Base-by-base conservation (phyloP, 1,140 invertebrate genomes). In the Anoplolepis gracilipes region DNA sequence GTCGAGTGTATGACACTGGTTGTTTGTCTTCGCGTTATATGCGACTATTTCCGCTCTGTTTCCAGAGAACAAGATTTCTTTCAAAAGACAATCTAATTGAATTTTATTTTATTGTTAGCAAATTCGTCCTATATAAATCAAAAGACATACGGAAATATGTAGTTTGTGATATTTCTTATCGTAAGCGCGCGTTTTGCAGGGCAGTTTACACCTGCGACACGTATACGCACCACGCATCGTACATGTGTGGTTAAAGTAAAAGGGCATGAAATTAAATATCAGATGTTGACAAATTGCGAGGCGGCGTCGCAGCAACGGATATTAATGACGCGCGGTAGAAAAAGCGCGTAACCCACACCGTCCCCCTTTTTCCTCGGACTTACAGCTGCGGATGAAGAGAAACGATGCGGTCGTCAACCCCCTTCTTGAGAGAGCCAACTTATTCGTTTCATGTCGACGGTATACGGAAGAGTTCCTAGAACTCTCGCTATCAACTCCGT, bases 271-370 rank as follows among this genome's bases (percentile, higher is more conserved):
- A 95, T 94, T 94, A 95, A 95, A 95, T 95, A 94, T 95, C 93
- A 94, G 94, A 95, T 94, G 94, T 94, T 95, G 94, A 95, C 94
- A 95, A 95, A 95, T 95, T 94, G 94, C 92, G 90, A 92, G 92
- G 89, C 93, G 93, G 93, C 94, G 94, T 94, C 94, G 90, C 92
- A 90, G 91, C 92, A 95, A 95, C 94, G 94, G 93, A 95, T 95
- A 95, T 95, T 95, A 95, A 95, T 95, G 94, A 94, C 92, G 87
- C 85, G 87, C 76, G 84, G 89, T 90, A 93, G 91, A 93, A 94
- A 94, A 94, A 95, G 92, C 91, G 92, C 92, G 92, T 93, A 94
- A 93, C 93, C 90, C 92, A 88, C 91, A 87, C 90, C 87, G 87
- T 81, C 90, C 86, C 86, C 90, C 81, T 90, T 92, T 91, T 92